Percentiles rank a stretch among this genome's conserved stretches.
Conservation (phyloP, 2,888 invertebrate genomes). For the Heliconius aoede region DNA sequence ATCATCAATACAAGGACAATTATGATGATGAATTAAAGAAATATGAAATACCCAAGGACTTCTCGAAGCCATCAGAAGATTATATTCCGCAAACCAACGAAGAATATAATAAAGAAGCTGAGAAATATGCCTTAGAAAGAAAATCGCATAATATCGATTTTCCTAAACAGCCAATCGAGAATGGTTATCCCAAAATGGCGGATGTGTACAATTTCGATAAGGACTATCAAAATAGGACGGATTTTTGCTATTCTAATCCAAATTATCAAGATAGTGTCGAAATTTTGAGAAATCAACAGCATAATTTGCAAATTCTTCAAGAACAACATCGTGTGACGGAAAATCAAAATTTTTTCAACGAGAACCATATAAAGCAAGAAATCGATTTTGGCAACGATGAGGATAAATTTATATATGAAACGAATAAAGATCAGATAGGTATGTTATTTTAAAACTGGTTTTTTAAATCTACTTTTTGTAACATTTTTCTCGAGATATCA, state of each 20-base stretch:
- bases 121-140: slow-evolving; percentile 71
- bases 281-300: slow-evolving; percentile 69
- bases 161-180: slow-evolving; percentile 56
- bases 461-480: not conserved
- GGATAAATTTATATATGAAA: slow-evolving; percentile 69
- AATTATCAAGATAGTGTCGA: slow-evolving; percentile 66
- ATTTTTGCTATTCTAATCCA: slow-evolving; percentile 52
- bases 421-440: slow-evolving; percentile 60
- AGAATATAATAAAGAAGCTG: slow-evolving; percentile 76
- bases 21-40: slow-evolving; percentile 52
- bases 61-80: slow-evolving; percentile 66
- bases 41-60: slow-evolving; percentile 67
- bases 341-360: slow-evolving; percentile 73
- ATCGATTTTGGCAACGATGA: slow-evolving; percentile 69
- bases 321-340: slow-evolving; percentile 69
- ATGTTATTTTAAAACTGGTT: not conserved
- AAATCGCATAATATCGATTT: slow-evolving; percentile 61
- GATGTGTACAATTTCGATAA: slow-evolving; percentile 58
- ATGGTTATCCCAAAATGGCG: slow-evolving; percentile 56
- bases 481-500: not conserved
- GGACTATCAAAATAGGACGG: slow-evolving; percentile 52
- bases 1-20: slow-evolving; percentile 41
- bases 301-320: slow-evolving; percentile 71
- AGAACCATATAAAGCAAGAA: slow-evolving; percentile 75
- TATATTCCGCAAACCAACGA: slow-evolving; percentile 75